These are phyloP conservation scores for Geococcyx californianus DNA, from an alignment of 2,113 vertebrate species.

Conservation along the genomic window DNA sequence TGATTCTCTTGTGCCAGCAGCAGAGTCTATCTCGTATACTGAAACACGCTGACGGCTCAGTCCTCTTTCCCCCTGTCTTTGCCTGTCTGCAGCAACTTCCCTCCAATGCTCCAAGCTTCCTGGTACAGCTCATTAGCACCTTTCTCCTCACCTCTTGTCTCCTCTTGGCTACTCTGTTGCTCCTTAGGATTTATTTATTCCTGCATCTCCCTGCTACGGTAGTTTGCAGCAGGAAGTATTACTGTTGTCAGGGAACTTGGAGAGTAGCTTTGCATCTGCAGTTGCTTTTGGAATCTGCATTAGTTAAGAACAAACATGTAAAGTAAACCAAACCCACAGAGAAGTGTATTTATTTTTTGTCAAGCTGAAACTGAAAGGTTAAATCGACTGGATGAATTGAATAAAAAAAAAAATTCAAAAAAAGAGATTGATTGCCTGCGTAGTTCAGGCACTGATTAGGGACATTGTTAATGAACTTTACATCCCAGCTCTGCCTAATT, in stretches of 20 bases:
- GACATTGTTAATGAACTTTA: neutral
- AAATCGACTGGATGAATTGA: neutral
- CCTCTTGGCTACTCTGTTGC: neutral
- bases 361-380: neutral
- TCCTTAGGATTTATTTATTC: neutral
- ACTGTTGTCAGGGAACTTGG: neutral
- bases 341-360: neutral
- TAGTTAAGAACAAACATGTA: neutral
- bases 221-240: neutral
- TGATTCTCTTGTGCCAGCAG: neutral
- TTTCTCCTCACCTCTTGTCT: neutral
- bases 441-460: neutral
- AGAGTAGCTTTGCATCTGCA: neutral
- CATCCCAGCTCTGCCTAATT: neutral
- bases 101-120: rapidly evolving
- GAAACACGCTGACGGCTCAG: neutral
- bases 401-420: neutral
- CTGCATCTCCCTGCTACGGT: neutral
- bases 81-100: neutral
- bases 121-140: neutral
- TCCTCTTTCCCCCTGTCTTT: too few species aligned
- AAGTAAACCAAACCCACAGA: neutral
- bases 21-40: neutral
- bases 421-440: neutral
- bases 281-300: neutral